Base-by-base conservation (phyloP, 2,113 vertebrate genomes). In the Microtus pennsylvanicus region DNA sequence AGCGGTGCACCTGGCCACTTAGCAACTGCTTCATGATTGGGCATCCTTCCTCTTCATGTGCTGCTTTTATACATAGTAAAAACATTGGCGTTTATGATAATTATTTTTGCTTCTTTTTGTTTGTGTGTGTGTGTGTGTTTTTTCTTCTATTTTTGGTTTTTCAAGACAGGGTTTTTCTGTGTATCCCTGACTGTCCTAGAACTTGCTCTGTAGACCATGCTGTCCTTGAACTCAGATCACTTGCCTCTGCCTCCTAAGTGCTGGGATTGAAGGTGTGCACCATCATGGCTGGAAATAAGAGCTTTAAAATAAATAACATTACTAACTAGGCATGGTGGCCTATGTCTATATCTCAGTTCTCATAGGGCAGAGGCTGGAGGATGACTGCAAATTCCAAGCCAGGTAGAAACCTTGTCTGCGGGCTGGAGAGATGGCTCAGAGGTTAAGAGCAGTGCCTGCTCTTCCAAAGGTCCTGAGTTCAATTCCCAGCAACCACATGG, bases 231-330 rank as follows among this genome's bases (percentile, higher is more conserved):
- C 80, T 63, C 7, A 77, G 75, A 42, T 17, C 7, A 6, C 22
- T 24, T 61, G 52, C 35, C 35, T 82, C 35, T 38, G 80, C 22
- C 22, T 61, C 22, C 35, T 3, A 13, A 38, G 55, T 26, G 55
- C 2, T 82, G 80, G n/a, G 55, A 38, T 38, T 38, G 38, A 61
- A 82, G 35, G 33, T 5, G 3, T 52, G 47, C 19, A 19, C 17
- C 47, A 35, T 47, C 17, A 4, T 10, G 19, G 8, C 42, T 45
- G 50, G 78, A 19, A 58, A 58, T 81, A 69, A 90, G 16, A 30
- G 28, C 77, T 91, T 89, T 85, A 94, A 81, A 90, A 45, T 92
- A 81, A 90, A 45, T 92, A 94, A 65, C 90, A 35, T 92, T 93
- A 80, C 77, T 74, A 58, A n/a, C 33, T 22, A 70, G 33, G 67